Evolutionary conservation across 2,888 invertebrate genomes (phyloP), one percentile per base, ranked within the genome.

Genomic region (Geophilus truncorum): DNA sequence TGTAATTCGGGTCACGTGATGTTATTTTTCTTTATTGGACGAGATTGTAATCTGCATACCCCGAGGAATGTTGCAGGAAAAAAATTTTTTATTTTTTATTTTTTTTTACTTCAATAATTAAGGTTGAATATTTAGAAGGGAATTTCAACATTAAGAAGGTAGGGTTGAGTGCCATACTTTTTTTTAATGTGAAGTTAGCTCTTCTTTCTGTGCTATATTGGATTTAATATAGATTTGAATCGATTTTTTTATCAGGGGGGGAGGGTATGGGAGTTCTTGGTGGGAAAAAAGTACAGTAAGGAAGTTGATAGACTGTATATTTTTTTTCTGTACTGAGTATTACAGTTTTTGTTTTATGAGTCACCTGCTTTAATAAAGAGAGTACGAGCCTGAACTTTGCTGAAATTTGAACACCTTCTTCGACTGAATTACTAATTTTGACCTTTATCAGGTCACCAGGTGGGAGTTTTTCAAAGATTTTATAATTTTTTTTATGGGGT

Each of bases 41-140:
- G 62, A 62, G 62, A 62, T 62, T 62, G 28, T 62, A 62, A 62
- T 62, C 62, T 62, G 62, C 62, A 62, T 62, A 62, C 62, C 62
- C 62, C 28, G 62, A 62, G 62, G 62, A 62, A 62, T 62, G 62
- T 62, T 62, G 62, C 62, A 62, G 62, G 25, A 62, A 62, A 62
- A 62, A 62, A 15, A 23, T 9, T 62, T 62, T 62, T 62, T 62
- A 5, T 57, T 18, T 21, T 25, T 9, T 62, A n/a, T n/a, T 9
- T 62, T 62, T 62, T 62, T 62, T 10, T 57, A 5, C 10, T 25
- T 9, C 25, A 62, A 62, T 62, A 23, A 62, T 62, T 62, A 62
- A 62, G 62, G 62, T 62, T 62, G 62, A 62, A 45, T 45, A 15
- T 45, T 45, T 12, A 45, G n/a, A n/a, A n/a, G 45, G 45, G 45